Base-by-base conservation (phyloP, 2,888 invertebrate species). In the Xestia xanthographa region DNA sequence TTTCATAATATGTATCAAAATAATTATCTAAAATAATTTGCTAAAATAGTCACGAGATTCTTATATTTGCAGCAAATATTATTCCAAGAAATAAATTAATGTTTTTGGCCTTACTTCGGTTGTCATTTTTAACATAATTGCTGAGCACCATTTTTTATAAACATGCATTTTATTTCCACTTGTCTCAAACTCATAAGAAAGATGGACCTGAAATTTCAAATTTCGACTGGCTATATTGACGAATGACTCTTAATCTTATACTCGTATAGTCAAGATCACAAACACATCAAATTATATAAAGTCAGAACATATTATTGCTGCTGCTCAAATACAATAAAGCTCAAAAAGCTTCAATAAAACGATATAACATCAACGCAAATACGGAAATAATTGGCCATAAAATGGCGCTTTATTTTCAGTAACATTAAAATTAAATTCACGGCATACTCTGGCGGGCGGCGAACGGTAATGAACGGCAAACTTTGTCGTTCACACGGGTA, bases 401-500 rank as follows among this genome's bases (percentile, higher is more conserved):
- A 34, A 74, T 11, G n/a, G 48, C 3, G 9, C 53, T 73, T 58
- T 12, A 70, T 72, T 70, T 68, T 43, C 62, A 43, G 63, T 38
- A 50, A 66, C 22, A 76, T 68, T 73, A 50, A 80, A 76, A 60
- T 68, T 62, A 43, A 68, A 80, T 77, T 66, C 26, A 26, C 20
- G 34, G 34, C 38, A 22, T 65, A 43, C 38, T 34, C 43, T 43
- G 43, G 56, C 56, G 58, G 12, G 34, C n/a, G 0, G 62, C 5
- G 38, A 70, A 67, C 60, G 34, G 45, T 48, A 60, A 5, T 62
- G 70, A 65, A 58, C 62, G 63, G 66, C n/a, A 72, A 83, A 83
- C n/a, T 85, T 77, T 77, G 14, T 41, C 50, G 50, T 63, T 53
- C 72, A 76, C 75, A 34, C 34, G 41, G 17, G 70, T 56, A 66